These are phyloP conservation scores for Nasonia giraulti DNA, from an alignment of 1,140 invertebrate genomes.

Conservation along the genomic window DNA sequence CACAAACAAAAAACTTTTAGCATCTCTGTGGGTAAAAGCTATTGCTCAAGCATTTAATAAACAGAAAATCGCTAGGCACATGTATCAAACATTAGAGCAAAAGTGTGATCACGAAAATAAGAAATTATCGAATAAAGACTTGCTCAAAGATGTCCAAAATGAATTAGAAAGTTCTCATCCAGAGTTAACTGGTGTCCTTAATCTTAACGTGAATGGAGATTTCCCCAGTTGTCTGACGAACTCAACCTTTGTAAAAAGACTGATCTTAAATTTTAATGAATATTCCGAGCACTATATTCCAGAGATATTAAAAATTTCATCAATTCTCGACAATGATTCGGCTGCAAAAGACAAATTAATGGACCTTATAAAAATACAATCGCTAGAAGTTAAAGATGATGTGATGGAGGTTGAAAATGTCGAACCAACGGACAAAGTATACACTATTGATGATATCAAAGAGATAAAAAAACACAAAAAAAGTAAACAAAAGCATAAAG, in stretches of 20 bases:
- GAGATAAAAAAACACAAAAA: constrained; percentile 34
- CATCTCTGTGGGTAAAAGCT: constrained; percentile 75
- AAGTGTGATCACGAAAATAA: constrained; percentile 50
- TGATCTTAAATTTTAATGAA: constrained; percentile 64
- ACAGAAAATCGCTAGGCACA: constrained; percentile 64
- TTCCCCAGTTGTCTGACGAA: constrained; percentile 61
- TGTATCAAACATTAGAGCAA: constrained; percentile 62
- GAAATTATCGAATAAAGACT: constrained; percentile 50
- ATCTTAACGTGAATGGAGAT: constrained; percentile 56
- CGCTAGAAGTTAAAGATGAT: constrained; percentile 18
- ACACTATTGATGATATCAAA: constrained; percentile 60
- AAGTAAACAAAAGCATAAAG: constrained; percentile 18
- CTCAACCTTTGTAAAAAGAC: constrained; percentile 58
- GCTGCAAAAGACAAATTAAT: constrained; percentile 56
- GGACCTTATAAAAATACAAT: constrained; percentile 60
- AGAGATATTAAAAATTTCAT: constrained; percentile 59
- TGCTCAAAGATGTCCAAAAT: constrained; percentile 56
- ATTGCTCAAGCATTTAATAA: constrained; percentile 73
- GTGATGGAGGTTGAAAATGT: constrained; percentile 30
- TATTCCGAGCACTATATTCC: constrained; percentile 59
- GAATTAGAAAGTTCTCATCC: constrained; percentile 57
- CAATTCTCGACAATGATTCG: constrained; percentile 46
- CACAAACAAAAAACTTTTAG: constrained; percentile 67
- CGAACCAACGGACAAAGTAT: constrained; percentile 54
- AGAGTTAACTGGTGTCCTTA: constrained; percentile 56